Percentiles rank a stretch among this genome's conserved stretches.
Evolutionary conservation across 2,797 vertebrate genomes (phyloP).

Genomic region (Glossophaga mutica): DNA sequence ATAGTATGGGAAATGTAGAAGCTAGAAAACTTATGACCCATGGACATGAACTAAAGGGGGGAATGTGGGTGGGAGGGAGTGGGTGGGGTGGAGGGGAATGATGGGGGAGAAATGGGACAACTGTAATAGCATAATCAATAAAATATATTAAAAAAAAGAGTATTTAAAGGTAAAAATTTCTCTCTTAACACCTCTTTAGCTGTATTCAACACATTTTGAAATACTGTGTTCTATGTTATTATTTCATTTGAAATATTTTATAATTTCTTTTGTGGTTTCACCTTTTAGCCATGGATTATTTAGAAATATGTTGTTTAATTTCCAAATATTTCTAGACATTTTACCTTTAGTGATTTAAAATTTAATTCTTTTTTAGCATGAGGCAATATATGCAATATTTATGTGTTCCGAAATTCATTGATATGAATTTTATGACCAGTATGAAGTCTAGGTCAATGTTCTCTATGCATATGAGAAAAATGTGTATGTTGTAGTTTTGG

Average conservation of each 20-base stretch:
- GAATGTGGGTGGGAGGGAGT: too few species aligned
- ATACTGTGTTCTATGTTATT: background rate
- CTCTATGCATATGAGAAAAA: background rate
- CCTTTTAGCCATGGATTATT: background rate
- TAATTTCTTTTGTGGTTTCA: background rate
- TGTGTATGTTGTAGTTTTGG: background rate
- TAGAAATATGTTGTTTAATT: background rate
- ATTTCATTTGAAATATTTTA: conserved; percentile 6
- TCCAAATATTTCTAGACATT: background rate
- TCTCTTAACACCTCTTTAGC: background rate
- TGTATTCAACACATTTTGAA: background rate
- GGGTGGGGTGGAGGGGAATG: too few species aligned
- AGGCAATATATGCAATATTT: background rate
- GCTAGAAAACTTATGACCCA: too few species aligned
- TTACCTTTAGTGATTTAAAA: background rate
- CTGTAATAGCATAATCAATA: too few species aligned
- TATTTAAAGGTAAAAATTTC: background rate
- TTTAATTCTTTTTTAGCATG: background rate
- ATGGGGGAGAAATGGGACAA: too few species aligned
- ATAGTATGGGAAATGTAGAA: too few species aligned
- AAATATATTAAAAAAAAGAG: too few species aligned
- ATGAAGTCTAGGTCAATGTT: background rate
- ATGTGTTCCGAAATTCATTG: background rate
- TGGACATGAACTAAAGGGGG: too few species aligned
- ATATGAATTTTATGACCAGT: background rate